Base-by-base conservation (phyloP, 2,888 invertebrate genomes). In the Chloromyia formosa region DNA sequence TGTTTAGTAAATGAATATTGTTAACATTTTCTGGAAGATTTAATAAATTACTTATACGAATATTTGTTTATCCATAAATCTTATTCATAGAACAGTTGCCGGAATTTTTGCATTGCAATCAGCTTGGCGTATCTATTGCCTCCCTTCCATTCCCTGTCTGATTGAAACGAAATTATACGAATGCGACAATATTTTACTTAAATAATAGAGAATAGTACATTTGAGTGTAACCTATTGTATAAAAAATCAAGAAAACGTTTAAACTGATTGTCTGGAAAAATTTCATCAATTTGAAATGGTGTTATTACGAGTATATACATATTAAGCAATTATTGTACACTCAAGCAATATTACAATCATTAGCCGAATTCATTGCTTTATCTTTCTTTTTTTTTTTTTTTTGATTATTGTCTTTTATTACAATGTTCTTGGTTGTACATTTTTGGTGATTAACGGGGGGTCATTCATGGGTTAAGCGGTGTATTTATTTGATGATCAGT, bases 151-250 rank as follows among this genome's bases (percentile, higher is more conserved):
- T 3, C 16, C 5, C 49, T 49, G 12, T 49, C 16, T 49, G 12
- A 49, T n/a, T 3, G 16, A 3, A 49, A 49, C 49, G 12, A 1
- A n/a, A 3, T 7, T 49, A 49, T 49, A 49, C 49, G 12, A 49
- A 49, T n/a, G 49, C 49, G 49, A 49, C 49, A 49, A 49, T 49
- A 49, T 49, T 49, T 49, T 49, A 49, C 49, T 49, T 49, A 49
- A 49, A 49, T 49, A 49, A 12, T 49, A 3, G 12, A 3, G 49
- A 12, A 49, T 35, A 35, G 27, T 35, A 35, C 27, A 35, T 35
- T 35, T 35, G 27, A 35, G 7, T 35, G 27, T n/a, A 35, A 35
- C 7, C 27, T 35, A 35, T 35, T 35, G 27, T 35, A 35, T 35
- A 35, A 35, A 35, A 35, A 35, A 35, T 7, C 7, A 35, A 7